Evolutionary conservation across 2,888 invertebrate species (phyloP), one percentile per base, ranked within the genome.

Genomic region (Gnatocerus cornutus): DNA sequence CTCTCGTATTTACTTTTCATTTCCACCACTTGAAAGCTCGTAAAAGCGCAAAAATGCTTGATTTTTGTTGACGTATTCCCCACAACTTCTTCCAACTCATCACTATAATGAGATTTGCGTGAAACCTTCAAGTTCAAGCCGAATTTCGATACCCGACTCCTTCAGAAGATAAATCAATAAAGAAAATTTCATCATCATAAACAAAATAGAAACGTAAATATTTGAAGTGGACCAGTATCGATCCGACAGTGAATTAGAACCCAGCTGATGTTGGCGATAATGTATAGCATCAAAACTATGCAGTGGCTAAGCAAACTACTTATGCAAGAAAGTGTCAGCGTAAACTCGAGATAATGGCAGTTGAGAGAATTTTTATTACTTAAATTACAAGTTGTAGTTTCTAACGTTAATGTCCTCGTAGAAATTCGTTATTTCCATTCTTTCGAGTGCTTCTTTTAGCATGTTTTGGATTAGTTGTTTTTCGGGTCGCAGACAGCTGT

Each of bases 401-500:
- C 37, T 37, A 7, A 37, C n/a, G 37, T 5, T 2, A 7, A 37
- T 37, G 37, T 37, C 37, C 33, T 53, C 53, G 14, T 41, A 13
- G 21, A 12, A 13, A 2, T 10, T 39, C 0, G 58, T 58, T 8
- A 13, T 13, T 14, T 12, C 12, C n/a, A 53, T 16, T 21, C 41
- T 39, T 13, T 9, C n/a, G 7, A 27, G 48, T 2, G 59, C 43
- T 12, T 46, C 52, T 5, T 8, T 1, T 10, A 13, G 13, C n/a
- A 64, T 16, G 8, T 33, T 29, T 7, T 64, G 43, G 9, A 39
- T 72, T 2, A 75, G 45, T 1, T 56, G 59, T 27, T 68, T 59
- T 64, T 77, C 71, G 5, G 53, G 64, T 8, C 63, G 29, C 21
- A 80, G 68, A 48, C 58, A 74, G 9, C 77, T 81, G 0, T 84